Evolutionary conservation across 2,888 invertebrate genomes (phyloP).

Genomic region (Carcina quercana): DNA sequence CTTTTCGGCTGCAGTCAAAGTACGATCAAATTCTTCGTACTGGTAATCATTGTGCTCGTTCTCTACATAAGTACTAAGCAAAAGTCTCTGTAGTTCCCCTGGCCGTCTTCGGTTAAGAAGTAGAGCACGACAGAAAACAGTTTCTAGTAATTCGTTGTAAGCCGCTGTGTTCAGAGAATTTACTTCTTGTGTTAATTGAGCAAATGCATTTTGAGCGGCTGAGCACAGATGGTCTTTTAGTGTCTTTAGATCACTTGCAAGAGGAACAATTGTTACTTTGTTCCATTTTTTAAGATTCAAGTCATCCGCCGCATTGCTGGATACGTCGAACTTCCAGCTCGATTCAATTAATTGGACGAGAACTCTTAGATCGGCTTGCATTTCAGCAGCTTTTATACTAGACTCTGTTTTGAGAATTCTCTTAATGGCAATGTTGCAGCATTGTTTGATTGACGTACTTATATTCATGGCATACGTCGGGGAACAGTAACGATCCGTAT

Average conservation of each 20-base stretch:
- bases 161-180: constrained; percentile 13
- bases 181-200: not conserved
- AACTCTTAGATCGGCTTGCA: constrained; percentile 21
- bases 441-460: constrained; percentile 23
- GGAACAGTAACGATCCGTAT: constrained; percentile 18
- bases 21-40: constrained; percentile 12
- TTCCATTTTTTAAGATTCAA: constrained; percentile 23
- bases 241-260: constrained; percentile 22
- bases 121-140: constrained; percentile 22
- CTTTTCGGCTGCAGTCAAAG: constrained; percentile 17
- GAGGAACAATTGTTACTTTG: constrained; percentile 21
- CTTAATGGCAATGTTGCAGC: constrained; percentile 25
- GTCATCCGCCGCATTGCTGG: constrained; percentile 22
- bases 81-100: constrained; percentile 22
- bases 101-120: constrained; percentile 22
- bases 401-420: constrained; percentile 14
- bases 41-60: constrained; percentile 10
- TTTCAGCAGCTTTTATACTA: constrained; percentile 8
- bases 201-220: constrained; percentile 11
- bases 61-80: constrained; percentile 16
- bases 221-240: constrained; percentile 14
- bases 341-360: constrained; percentile 14
- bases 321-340: constrained; percentile 22
- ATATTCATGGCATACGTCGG: constrained; percentile 25
- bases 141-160: constrained; percentile 20